Conservation (phyloP, 2,888 invertebrate genomes). For the Sepioteuthis lessoniana region DNA sequence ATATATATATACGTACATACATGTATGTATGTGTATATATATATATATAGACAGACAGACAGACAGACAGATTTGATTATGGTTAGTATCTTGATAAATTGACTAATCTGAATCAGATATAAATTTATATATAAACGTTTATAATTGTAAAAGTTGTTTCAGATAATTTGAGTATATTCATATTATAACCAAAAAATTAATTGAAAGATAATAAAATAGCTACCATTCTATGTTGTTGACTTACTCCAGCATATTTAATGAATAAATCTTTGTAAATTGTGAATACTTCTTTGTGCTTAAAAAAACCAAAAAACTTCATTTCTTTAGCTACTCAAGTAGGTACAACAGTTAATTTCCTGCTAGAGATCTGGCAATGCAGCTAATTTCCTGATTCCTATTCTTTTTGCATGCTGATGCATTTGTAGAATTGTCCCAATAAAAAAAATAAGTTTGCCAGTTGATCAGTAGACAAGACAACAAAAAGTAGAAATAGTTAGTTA, state of each 20-base stretch:
- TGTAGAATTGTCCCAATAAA: not conserved
- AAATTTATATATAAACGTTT: too few relatives aligned
- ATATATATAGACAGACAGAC: too few relatives aligned
- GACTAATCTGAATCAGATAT: too few relatives aligned
- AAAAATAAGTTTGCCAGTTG: not conserved
- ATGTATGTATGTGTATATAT: too few relatives aligned
- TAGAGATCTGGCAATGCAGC: not conserved
- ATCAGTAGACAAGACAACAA: too few relatives aligned
- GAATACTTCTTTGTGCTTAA: not conserved
- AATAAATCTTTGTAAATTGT: not conserved
- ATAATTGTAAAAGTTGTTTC: too few relatives aligned
- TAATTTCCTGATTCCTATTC: not conserved
- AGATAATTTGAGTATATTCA: too few relatives aligned
- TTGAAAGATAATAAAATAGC: not conserved
- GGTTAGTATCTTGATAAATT: too few relatives aligned
- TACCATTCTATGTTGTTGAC: not conserved
- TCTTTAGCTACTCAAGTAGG: not conserved
- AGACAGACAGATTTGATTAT: too few relatives aligned
- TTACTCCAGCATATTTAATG: not conserved
- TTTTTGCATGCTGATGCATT: not conserved
- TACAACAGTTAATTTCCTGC: constrained; percentile 24
- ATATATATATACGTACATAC: too few relatives aligned
- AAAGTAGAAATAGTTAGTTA: too few relatives aligned
- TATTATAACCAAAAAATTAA: not conserved
- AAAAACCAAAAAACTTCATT: not conserved